Evolutionary conservation across 2,888 invertebrate species (phyloP), one percentile per base, ranked within the genome.

Genomic region (Amphipoea oculea): DNA sequence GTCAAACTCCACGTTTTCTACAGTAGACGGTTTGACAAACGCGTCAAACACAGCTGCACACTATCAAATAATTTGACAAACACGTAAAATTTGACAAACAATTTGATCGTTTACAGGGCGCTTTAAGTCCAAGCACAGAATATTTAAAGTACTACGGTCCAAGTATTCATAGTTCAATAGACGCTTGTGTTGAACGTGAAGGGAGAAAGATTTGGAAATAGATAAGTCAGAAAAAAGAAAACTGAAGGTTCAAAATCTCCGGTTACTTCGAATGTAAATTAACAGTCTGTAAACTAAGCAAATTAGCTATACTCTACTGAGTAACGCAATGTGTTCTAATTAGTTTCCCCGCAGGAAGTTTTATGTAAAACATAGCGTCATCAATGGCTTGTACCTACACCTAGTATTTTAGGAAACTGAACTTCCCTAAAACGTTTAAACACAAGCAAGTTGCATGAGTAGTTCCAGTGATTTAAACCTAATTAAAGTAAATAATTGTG

Each of bases 401-500:
- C 42, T 51, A 6, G 57, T 11, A 66, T 79, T 68, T 77, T 11
- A 54, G 36, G 12, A 72, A 51, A 14, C 12, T 23, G 23, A 81
- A 68, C 5, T 66, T 63, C 69, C 77, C 63, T 4, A 12, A 51
- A 65, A 42, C 76, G 79, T 81, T 81, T 81, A 65, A 78, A 81
- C 83, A 77, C 75, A 11, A 51, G 73, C n/a, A n/a, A n/a, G 54
- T 62, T 62, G 54, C 71, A n/a, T 72, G 57, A 77, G 73, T 85
- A 76, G 77, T 78, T 78, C 45, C 80, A 89, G 82, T 86, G 65
- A 83, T 83, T 83, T 81, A 87, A 84, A 88, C 71, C 88, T 90
- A 78, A 84, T 91, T 90, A 92, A 92, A 94, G 91, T 93, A 93
- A 93, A 93, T 93, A 92, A 93, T 94, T 96, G 96, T 96, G 96